phyloP scores from a whole-genome alignment of 2,888 invertebrate genomes.

The Eustalomyia histrio region DNA sequence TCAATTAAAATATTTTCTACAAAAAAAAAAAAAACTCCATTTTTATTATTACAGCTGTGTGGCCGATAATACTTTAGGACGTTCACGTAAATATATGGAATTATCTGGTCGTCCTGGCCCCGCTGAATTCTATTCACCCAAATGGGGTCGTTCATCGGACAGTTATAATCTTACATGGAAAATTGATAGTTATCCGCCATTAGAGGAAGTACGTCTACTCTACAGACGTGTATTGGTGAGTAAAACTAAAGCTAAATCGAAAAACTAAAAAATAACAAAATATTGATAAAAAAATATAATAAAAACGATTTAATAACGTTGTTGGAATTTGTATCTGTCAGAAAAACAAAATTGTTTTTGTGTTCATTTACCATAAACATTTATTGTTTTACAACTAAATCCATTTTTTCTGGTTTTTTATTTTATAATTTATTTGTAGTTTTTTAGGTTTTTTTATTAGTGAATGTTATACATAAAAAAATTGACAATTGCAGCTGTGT shows the following conservation, averaged over 20 bases:
- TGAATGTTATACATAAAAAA: slow-evolving; percentile 7
- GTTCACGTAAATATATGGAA: slow-evolving; percentile 85
- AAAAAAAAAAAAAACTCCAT: not conserved
- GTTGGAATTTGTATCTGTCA: not conserved
- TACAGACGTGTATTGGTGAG: slow-evolving; percentile 85
- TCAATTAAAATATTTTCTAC: slow-evolving; percentile 68
- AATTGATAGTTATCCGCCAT: slow-evolving; percentile 86
- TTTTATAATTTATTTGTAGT: slow-evolving; percentile 52
- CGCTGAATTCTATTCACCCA: slow-evolving; percentile 85
- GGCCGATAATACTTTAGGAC: slow-evolving; percentile 85
- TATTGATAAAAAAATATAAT: not conserved
- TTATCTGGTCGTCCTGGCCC: slow-evolving; percentile 86
- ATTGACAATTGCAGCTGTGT: slow-evolving; percentile 46
- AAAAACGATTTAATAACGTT: not conserved
- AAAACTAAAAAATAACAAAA: not conserved
- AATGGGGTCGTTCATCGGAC: slow-evolving; percentile 82
- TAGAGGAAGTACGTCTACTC: slow-evolving; percentile 85
- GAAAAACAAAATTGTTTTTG: slow-evolving; percentile 9
- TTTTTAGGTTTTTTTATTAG: not conserved
- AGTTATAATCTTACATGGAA: slow-evolving; percentile 85
- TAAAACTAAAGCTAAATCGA: slow-evolving; percentile 35
- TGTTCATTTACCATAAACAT: slow-evolving; percentile 50
- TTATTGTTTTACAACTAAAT: slow-evolving; percentile 55
- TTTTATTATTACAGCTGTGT: slow-evolving; percentile 81
- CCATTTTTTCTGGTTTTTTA: no score